These are phyloP conservation scores for Aplochiton taeniatus DNA, from an alignment of 2,797 vertebrate genomes.

Conservation along the genomic window DNA sequence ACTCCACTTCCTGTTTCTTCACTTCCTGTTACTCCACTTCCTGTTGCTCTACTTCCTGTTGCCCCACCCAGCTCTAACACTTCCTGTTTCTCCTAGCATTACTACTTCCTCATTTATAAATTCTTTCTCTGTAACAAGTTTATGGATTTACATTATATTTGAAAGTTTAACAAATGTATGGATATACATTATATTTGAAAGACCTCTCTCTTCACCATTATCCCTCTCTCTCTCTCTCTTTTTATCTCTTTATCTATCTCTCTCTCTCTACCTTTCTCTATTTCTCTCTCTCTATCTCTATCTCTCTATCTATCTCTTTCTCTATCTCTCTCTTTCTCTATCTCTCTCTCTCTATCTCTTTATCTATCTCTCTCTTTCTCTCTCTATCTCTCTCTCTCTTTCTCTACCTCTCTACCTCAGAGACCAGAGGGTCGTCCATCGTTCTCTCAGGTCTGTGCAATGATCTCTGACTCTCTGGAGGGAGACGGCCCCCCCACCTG, in stretches of 20 bases:
- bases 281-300: no score
- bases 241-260: no score
- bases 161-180: no score
- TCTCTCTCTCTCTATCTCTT: background rate
- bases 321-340: background rate
- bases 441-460: constrained; percentile 77
- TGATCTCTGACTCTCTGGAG: constrained; percentile 81
- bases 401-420: constrained; percentile 61
- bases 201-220: no score
- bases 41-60: no score
- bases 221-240: no score
- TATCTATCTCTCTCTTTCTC: background rate
- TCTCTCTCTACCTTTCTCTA: no score
- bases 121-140: background rate
- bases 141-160: background rate
- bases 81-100: no score
- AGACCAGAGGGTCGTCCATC: constrained; percentile 83
- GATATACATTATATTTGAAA: no score
- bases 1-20: no score
- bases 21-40: no score
- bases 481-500: constrained; percentile 61
- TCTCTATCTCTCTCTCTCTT: no score
- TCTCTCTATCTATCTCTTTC: background rate
- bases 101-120: background rate
- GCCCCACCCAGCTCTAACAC: constrained; percentile 20